Conservation (phyloP, 2,797 vertebrate species). For the Psittacula derbiana region DNA sequence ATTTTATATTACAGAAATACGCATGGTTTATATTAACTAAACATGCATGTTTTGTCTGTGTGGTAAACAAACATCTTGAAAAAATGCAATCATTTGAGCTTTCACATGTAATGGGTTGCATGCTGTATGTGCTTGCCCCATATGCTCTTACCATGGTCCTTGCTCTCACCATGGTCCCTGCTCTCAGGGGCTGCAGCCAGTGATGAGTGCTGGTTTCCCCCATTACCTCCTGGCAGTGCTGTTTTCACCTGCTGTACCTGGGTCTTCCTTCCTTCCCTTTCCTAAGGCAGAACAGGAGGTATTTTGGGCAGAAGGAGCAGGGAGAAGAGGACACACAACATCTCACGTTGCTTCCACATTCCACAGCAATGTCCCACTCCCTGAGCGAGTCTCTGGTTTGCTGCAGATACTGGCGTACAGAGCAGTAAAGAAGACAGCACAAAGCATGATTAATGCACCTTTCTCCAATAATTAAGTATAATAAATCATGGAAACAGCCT, state of each 20-base stretch:
- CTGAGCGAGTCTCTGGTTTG: accelerated
- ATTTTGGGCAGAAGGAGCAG: not conserved
- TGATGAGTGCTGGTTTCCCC: not conserved
- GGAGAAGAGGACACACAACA: not conserved
- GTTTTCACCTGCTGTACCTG: accelerated
- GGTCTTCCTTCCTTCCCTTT: not conserved
- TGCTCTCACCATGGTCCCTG: no score
- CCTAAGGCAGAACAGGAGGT: not conserved
- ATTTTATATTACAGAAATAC: not conserved
- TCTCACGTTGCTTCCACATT: not conserved
- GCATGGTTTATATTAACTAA: not conserved
- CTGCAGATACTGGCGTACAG: not conserved
- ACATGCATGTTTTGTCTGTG: not conserved
- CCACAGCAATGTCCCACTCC: accelerated
- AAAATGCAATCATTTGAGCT: not conserved
- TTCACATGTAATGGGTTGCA: not conserved
- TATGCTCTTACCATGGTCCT: not conserved
- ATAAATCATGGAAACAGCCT: not conserved
- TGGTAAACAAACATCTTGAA: not conserved
- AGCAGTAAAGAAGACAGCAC: not conserved
- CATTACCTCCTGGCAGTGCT: accelerated
- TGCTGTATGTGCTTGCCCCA: accelerated
- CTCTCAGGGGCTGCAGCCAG: not conserved
- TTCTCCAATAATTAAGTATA: not conserved
- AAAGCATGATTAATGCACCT: not conserved